Evolutionary conservation across 2,113 vertebrate genomes (phyloP), one percentile per base, ranked within the genome.

Genomic region (Leuciscus idus): DNA sequence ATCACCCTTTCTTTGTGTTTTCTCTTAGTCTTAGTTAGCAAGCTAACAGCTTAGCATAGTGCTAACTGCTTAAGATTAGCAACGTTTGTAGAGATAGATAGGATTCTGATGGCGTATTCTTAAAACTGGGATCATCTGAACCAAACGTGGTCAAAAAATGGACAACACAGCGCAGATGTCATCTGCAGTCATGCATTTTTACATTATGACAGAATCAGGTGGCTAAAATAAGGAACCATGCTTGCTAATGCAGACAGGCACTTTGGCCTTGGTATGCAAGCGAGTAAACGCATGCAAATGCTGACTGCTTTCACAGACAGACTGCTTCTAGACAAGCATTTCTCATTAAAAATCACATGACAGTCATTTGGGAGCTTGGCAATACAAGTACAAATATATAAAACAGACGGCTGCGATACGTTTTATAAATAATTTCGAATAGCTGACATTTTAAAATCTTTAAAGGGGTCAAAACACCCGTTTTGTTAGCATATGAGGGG

Each of bases 401-500:
- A 72, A 85, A 83, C 64, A 28, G 13, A 86, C 3, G 2, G 78
- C 36, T 77, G 84, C 19, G 12, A 46, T 30, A 86, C 77, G 52
- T 84, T 72, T 78, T 57, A 88, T 66, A 23, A 61, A 89, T 86
- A 62, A 84, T 79, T 73, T 33, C 1, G 66, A 82, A 61, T 78
- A 64, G 78, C 61, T 74, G 73, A 84, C 88, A 85, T 86, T 74
- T 88, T 83, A 78, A 48, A 64, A 86, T 55, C 13, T 55, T 64
- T 87, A 74, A 87, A 85, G 72, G 79, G 78, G 62, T 61, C 0
- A 77, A 82, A 68, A 84, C 19, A 61, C 86, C 30, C 48, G 28
- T 81, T 79, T 57, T 72, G 30, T 28, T 57, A 78, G 83, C 55
- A 90, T 64, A 52, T 23, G 90, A 91, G 5, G 92, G 91, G 87